These are phyloP conservation scores for Euphydryas editha DNA, from an alignment of 2,888 invertebrate genomes.

Conservation along the genomic window DNA sequence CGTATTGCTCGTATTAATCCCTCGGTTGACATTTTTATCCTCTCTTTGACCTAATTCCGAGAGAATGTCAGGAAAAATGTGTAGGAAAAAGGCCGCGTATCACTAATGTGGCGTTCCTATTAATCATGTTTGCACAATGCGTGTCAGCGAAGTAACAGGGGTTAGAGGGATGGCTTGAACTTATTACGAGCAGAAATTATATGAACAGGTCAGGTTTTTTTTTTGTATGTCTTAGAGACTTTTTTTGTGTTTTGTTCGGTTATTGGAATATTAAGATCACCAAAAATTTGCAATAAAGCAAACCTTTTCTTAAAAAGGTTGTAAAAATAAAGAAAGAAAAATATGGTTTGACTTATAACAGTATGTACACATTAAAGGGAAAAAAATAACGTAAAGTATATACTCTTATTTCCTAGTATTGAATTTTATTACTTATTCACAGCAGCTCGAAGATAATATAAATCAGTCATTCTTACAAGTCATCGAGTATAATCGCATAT, in stretches of 20 bases:
- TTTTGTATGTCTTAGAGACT: neutral
- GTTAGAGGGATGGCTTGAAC: slow-evolving; percentile 71
- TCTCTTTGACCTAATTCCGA: slow-evolving; percentile 64
- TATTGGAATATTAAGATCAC: no score
- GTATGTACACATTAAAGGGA: no score
- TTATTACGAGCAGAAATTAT: slow-evolving; percentile 35
- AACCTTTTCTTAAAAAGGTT: no score
- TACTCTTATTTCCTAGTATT: neutral
- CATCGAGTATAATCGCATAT: slow-evolving; percentile 6
- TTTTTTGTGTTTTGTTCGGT: no score
- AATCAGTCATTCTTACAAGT: slow-evolving; percentile 1
- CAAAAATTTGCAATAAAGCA: no score
- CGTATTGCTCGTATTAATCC: slow-evolving; percentile 40
- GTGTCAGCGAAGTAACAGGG: slow-evolving; percentile 57
- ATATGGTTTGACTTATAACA: no score
- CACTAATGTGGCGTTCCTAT: slow-evolving; percentile 71
- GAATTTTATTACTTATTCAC: neutral
- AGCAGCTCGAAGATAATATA: slow-evolving; percentile 2
- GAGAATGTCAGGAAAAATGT: slow-evolving; percentile 63
- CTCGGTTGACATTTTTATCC: slow-evolving; percentile 50
- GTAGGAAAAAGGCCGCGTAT: slow-evolving; percentile 60
- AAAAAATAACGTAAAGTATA: no score
- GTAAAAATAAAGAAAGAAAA: no score
- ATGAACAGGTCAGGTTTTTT: slow-evolving; percentile 24
- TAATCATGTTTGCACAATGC: slow-evolving; percentile 79